Evolutionary conservation across 2,888 invertebrate genomes (phyloP).

Genomic region (Diadegma fenestrale): DNA sequence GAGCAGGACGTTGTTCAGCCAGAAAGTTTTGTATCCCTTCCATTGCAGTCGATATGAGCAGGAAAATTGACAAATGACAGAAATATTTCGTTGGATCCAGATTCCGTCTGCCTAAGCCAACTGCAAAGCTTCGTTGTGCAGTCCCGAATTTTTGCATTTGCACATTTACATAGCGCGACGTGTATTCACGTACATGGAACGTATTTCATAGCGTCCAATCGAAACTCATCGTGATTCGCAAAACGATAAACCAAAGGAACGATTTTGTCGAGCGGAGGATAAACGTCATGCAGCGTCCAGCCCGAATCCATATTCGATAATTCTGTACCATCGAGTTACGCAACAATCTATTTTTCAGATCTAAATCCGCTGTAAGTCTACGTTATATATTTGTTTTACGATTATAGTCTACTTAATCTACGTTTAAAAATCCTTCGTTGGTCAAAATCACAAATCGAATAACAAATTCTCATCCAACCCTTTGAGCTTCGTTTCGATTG

Average conservation of each 20-base stretch:
- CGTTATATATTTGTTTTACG: constrained; percentile 34
- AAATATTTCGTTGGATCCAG: neutral
- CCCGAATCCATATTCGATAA: constrained; percentile 43
- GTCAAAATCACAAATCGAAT: too few relatives aligned
- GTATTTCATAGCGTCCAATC: constrained; percentile 35
- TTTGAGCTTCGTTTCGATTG: too few relatives aligned
- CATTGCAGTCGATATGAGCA: neutral
- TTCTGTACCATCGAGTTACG: constrained; percentile 16
- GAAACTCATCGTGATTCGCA: constrained; percentile 15
- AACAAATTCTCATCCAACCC: too few relatives aligned
- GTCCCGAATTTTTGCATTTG: neutral
- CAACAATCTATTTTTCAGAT: constrained; percentile 49
- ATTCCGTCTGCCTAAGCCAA: neutral
- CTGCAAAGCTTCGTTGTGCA: neutral
- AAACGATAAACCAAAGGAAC: constrained; percentile 38
- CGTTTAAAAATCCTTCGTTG: too few relatives aligned
- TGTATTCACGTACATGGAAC: neutral
- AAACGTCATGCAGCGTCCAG: constrained; percentile 46
- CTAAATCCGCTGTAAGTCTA: constrained; percentile 23
- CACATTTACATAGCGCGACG: neutral
- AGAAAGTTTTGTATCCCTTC: neutral
- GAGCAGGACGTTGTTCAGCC: neutral
- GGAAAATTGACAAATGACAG: neutral
- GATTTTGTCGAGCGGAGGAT: constrained; percentile 51
- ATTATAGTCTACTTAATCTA: neutral